phyloP scores from a whole-genome alignment of 2,888 invertebrate genomes.

The Steromphala cineraria region DNA sequence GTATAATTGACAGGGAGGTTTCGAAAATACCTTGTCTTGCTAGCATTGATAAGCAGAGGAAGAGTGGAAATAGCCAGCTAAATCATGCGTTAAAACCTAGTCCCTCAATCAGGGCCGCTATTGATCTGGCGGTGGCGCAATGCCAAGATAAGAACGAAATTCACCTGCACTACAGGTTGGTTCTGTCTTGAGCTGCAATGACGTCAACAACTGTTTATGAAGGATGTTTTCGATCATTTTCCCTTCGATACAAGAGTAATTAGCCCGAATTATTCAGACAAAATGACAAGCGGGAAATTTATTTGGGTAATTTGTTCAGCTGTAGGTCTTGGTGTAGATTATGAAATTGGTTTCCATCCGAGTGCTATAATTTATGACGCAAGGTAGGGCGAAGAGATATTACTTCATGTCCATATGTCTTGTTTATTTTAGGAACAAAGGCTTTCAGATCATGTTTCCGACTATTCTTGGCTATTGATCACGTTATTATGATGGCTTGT shows the following conservation, averaged over 20 bases:
- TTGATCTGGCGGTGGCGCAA: neutral
- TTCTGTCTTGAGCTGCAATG: neutral
- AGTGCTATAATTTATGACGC: too few relatives aligned
- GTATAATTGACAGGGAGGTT: neutral
- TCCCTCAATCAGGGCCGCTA: neutral
- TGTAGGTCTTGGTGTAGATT: neutral
- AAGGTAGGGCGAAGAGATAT: too few relatives aligned
- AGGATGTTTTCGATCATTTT: neutral
- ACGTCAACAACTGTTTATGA: constrained; percentile 5
- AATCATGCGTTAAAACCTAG: neutral
- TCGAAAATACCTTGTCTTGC: neutral
- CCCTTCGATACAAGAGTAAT: neutral
- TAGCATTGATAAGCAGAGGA: neutral
- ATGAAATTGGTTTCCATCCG: neutral
- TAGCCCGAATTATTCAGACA: neutral
- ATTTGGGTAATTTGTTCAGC: neutral
- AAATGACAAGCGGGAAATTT: neutral
- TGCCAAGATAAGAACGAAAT: neutral
- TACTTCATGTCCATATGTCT: too few relatives aligned
- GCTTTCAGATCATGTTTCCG: too few relatives aligned
- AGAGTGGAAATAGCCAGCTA: neutral
- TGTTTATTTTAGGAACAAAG: too few relatives aligned
- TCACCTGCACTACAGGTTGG: neutral
- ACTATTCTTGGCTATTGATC: too few relatives aligned
- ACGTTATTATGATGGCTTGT: too few relatives aligned